Conservation (phyloP, 2,113 vertebrate genomes). For the Corapipo altera region DNA sequence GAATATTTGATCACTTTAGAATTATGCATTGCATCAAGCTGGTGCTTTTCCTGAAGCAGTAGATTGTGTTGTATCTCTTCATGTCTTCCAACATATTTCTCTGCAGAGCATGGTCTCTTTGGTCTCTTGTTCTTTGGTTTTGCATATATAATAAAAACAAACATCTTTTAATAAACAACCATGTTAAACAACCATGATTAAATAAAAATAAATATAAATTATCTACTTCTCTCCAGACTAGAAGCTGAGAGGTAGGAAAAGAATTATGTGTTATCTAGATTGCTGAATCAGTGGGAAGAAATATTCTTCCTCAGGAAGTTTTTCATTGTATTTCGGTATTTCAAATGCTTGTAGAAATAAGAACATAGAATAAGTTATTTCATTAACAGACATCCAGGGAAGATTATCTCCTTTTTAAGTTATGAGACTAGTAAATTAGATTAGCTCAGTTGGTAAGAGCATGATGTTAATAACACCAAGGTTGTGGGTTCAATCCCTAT, state of each 20-base stretch:
- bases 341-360: not conserved
- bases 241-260: not conserved
- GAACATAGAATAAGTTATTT: not conserved
- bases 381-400: not conserved
- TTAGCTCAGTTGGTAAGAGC: not conserved
- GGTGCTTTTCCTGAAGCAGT: not conserved
- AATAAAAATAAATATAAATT: not conserved
- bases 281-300: not conserved
- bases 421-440: not conserved
- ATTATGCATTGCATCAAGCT: not conserved
- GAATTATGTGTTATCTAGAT: not conserved
- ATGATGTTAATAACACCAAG: not conserved
- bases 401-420: not conserved
- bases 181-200: not conserved
- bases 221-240: not conserved
- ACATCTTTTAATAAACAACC: not conserved
- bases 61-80: not conserved
- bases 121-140: not conserved
- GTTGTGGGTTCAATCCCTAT: not conserved
- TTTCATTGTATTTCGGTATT: not conserved
- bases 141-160: not conserved
- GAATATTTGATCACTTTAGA: not conserved
- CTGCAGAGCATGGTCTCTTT: not conserved
- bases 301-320: not conserved
- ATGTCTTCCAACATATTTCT: not conserved